Evolutionary conservation across 1,140 invertebrate genomes (phyloP), one percentile per base, ranked within the genome.

Genomic region (Batillaria attramentaria): DNA sequence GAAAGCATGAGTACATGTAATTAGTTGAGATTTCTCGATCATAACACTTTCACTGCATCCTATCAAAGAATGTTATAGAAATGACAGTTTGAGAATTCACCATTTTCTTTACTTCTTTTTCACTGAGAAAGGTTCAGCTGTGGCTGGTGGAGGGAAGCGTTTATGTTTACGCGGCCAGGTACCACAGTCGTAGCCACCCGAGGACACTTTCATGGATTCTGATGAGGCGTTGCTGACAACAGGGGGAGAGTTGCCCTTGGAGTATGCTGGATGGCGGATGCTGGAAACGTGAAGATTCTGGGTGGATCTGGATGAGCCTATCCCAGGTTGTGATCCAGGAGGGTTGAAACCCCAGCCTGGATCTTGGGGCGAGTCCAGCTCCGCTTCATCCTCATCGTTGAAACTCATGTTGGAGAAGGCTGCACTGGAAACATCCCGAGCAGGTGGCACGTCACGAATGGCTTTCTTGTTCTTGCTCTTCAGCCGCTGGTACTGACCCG

Each of bases 331-430:
- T 33, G 54, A 72, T 65, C 37, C 16, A 28, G 20, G 35, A 43
- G 33, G 24, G 31, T 37, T 42, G n/a, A 41, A 28, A 65, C 50
- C 60, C 33, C 70, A 50, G n/a, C 50, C 62, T 41, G 28, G 42
- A 6, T 24, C 33, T n/a, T n/a, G n/a, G 50, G 72, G 62, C 16
- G 57, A 57, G n/a, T 83, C 83, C 31, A 83, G 43, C 50, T 81
- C 80, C 20, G 81, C 77, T 54, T 87, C 85, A 33, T 87, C 84
- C 68, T 88, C 87, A 83, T 89, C 88, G 81, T 88, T 86, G 74
- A 87, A 89, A 79, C 88, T 89, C 88, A 89, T 89, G 73, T 89
- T 89, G 33, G 88, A 85, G 78, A 89, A 89, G 28, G 84, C 88
- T 50, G 85, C 81, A 68, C 79, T 85, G 66, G 84, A 79, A 50